These are phyloP conservation scores for Rotaria macrura DNA, from an alignment of 2,888 invertebrate species.

Conservation along the genomic window DNA sequence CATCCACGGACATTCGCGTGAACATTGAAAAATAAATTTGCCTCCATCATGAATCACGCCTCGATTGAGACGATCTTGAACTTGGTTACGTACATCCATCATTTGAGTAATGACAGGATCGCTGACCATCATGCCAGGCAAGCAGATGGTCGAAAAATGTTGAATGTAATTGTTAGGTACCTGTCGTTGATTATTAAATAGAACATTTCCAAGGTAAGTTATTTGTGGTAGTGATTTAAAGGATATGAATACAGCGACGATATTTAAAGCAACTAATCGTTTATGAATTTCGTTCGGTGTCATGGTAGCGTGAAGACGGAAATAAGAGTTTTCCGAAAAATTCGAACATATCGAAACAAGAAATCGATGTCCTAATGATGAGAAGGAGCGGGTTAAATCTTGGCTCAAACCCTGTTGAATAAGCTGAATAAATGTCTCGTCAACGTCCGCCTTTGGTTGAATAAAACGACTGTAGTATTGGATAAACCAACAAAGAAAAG, in stretches of 20 bases:
- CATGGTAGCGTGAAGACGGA: not conserved
- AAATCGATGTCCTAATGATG: not conserved
- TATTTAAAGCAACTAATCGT: not conserved
- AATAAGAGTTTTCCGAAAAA: not conserved
- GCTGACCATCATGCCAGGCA: not conserved
- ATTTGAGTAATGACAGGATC: too few species aligned
- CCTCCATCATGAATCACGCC: too few species aligned
- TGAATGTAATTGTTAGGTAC: not conserved
- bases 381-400: not conserved
- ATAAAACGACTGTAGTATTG: not conserved
- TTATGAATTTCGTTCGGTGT: not conserved
- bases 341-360: not conserved
- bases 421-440: not conserved
- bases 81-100: too few species aligned
- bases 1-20: too few species aligned
- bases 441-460: not conserved
- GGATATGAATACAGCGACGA: not conserved
- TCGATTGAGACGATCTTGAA: too few species aligned
- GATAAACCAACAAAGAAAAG: not conserved
- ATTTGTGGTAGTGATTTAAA: not conserved
- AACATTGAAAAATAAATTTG: too few species aligned
- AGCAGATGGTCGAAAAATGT: not conserved
- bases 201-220: not conserved
- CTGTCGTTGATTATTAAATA: not conserved
- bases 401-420: not conserved